Conservation (phyloP, 2,797 vertebrate genomes). For the Poliocrania exsul region DNA sequence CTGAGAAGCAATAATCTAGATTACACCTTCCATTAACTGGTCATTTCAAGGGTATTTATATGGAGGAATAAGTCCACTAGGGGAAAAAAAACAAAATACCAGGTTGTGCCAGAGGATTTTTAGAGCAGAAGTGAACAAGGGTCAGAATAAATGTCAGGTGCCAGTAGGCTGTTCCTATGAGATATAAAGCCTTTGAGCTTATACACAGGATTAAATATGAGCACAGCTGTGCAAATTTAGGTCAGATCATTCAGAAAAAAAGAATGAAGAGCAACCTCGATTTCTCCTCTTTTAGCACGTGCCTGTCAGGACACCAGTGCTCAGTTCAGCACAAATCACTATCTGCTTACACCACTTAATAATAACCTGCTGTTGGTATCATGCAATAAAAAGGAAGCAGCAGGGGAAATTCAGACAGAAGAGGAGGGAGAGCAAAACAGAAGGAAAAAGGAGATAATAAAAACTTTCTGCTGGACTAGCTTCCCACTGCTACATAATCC, state of each 20-base stretch:
- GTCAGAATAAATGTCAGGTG: constrained; percentile 19
- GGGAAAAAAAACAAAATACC: neutral
- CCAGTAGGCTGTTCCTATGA: constrained; percentile 2
- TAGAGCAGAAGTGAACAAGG: neutral
- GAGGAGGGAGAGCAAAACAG: neutral
- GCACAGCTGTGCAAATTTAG: constrained; percentile 59
- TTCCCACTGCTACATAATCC: neutral
- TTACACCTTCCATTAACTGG: neutral
- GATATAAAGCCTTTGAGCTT: constrained; percentile 41
- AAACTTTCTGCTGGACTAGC: neutral
- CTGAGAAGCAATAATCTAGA: neutral
- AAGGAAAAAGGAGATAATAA: neutral
- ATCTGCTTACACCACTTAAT: constrained; percentile 22
- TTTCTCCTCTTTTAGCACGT: constrained; percentile 22
- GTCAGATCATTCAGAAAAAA: neutral
- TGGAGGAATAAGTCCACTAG: neutral
- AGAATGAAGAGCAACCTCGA: neutral
- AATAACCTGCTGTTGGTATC: neutral
- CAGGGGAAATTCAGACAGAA: neutral
- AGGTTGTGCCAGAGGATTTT: neutral
- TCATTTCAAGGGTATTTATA: neutral
- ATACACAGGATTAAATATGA: constrained; percentile 54
- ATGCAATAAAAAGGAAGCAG: neutral
- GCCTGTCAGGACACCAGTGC: neutral
- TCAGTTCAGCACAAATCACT: constrained; percentile 22